A percentile compares a stretch with the other conserved stretches of the same genome.
These are phyloP conservation scores for Mactromeris polynyma DNA, from an alignment of 2,888 invertebrate species.

Conservation along the genomic window DNA sequence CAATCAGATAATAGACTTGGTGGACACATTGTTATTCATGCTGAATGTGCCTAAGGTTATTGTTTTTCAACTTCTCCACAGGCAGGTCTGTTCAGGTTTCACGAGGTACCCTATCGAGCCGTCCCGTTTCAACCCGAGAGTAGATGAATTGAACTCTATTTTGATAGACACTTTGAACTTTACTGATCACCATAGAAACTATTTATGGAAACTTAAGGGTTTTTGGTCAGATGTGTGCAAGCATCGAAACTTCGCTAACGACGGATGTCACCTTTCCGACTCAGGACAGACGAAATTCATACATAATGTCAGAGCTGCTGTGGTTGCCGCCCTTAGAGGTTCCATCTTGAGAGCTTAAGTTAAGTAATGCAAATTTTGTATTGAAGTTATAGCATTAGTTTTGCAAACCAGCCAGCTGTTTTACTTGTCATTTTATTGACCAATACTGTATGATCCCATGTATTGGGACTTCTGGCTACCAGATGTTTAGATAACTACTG, in stretches of 20 bases:
- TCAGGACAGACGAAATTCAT: constrained; percentile 23
- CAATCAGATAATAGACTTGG: constrained; percentile 10
- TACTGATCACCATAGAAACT: background rate
- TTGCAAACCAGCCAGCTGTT: too few species aligned
- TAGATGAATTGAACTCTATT: constrained; percentile 34
- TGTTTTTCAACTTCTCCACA: constrained; percentile 22
- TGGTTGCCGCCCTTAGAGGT: background rate
- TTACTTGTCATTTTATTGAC: too few species aligned
- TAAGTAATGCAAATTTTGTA: too few species aligned
- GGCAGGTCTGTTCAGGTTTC: background rate
- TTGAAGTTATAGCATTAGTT: too few species aligned
- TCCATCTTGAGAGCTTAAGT: background rate
- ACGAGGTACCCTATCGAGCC: constrained; percentile 32
- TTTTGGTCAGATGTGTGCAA: constrained; percentile 35
- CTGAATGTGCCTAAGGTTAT: constrained; percentile 24
- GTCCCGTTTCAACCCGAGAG: constrained; percentile 25
- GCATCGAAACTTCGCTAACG: background rate
- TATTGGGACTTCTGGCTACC: too few species aligned
- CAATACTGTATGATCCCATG: too few species aligned
- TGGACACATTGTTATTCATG: constrained; percentile 11
- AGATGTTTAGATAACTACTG: too few species aligned
- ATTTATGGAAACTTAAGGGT: constrained; percentile 34
- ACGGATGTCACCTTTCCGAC: constrained; percentile 39
- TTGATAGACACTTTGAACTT: background rate
- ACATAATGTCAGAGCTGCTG: constrained; percentile 25